phyloP scores from a whole-genome alignment of 2,797 vertebrate genomes.

The Tinamus major region DNA sequence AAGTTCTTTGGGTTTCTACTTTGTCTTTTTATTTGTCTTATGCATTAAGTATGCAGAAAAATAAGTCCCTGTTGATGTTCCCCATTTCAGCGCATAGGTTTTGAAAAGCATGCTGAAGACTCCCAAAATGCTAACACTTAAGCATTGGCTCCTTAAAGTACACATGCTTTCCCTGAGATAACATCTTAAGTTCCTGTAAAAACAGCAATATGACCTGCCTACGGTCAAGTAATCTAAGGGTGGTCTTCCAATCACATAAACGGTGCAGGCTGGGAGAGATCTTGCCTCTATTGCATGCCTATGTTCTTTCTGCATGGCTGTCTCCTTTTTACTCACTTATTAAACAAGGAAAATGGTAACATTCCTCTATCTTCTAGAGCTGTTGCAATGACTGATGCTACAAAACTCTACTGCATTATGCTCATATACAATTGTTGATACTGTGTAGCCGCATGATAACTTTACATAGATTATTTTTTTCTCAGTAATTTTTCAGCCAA shows the following conservation, averaged over 20 bases:
- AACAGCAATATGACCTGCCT: neutral
- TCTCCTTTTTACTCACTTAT: neutral
- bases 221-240: neutral
- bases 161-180: neutral
- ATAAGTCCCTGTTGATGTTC: neutral
- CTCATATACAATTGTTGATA: neutral
- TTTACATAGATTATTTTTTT: neutral
- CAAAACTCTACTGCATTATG: neutral
- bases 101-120: constrained; percentile 10
- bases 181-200: neutral
- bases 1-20: neutral
- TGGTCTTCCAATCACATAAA: neutral
- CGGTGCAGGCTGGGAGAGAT: neutral
- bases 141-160: neutral
- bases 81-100: neutral
- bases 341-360: neutral
- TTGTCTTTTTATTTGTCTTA: neutral
- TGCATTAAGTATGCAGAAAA: neutral
- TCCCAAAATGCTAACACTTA: constrained; percentile 4
- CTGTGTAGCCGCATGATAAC: neutral
- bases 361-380: neutral
- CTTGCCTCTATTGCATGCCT: neutral
- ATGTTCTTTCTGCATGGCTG: neutral
- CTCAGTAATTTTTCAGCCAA: neutral
- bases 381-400: neutral